These are phyloP conservation scores for Nymphicus hollandicus DNA, from an alignment of 2,113 vertebrate genomes.

Conservation along the genomic window DNA sequence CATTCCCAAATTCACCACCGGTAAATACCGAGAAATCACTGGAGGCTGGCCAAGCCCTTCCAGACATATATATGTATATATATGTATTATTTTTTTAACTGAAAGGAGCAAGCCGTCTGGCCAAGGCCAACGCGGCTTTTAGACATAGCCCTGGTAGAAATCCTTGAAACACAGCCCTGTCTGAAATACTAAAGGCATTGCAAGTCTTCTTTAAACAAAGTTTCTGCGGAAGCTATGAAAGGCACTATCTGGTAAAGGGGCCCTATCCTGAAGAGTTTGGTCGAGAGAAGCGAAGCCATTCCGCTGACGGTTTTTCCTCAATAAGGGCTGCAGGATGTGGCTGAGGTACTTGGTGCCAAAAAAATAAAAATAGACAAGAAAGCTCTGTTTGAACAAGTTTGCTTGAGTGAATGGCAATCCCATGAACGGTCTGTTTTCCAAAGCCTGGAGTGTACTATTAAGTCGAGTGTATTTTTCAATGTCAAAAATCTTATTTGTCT, in stretches of 20 bases:
- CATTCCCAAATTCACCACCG: not conserved
- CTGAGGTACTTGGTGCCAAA: conserved; percentile 4
- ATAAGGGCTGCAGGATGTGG: not conserved
- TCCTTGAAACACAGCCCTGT: not conserved
- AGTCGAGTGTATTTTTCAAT: conserved; percentile 39
- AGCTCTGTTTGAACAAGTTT: conserved; percentile 32
- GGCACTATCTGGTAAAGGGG: not conserved
- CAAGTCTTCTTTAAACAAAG: not conserved
- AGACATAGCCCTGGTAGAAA: not conserved
- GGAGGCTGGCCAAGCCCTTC: not conserved
- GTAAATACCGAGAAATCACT: not conserved
- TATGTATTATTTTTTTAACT: not conserved
- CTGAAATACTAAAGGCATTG: not conserved
- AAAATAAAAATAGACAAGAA: conserved; percentile 33
- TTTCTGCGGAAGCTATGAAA: not conserved
- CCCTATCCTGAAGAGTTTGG: not conserved
- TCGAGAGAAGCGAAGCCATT: not conserved
- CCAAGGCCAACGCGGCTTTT: not conserved
- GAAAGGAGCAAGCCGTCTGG: not conserved
- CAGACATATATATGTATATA: not conserved
- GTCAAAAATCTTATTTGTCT: conserved; percentile 45
- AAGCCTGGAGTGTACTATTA: conserved; percentile 24
- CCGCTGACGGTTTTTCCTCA: not conserved
- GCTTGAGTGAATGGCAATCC: conserved; percentile 10
- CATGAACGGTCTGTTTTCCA: conserved; percentile 16